These are phyloP conservation scores for Mastomys natalensis DNA, from an alignment of 2,113 vertebrate species.

Conservation along the genomic window DNA sequence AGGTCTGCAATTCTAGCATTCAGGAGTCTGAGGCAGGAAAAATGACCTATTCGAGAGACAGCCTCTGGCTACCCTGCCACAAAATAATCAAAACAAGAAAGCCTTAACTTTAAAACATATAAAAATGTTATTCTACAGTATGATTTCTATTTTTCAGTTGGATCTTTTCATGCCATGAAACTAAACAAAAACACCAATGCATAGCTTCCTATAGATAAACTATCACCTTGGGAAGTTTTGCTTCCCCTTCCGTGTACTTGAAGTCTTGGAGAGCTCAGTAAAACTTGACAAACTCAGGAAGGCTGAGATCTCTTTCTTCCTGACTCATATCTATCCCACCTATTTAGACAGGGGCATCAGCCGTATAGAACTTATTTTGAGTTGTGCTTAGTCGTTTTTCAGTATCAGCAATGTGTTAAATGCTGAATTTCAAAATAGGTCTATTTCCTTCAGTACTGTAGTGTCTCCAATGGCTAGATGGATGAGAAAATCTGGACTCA, in stretches of 20 bases:
- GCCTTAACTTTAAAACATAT: not conserved
- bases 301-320: not conserved
- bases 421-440: constrained; percentile 1
- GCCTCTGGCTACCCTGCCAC: not conserved
- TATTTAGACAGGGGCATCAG: not conserved
- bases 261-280: not conserved
- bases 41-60: not conserved
- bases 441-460: not conserved
- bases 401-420: constrained; percentile 21
- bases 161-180: constrained; percentile 33
- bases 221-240: not conserved
- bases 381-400: not conserved
- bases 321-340: not conserved
- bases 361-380: constrained; percentile 18
- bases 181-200: not conserved
- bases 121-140: not conserved
- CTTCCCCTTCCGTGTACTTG: constrained; percentile 38
- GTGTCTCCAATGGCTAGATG: not conserved
- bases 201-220: constrained; percentile 17
- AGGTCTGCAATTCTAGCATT: not conserved
- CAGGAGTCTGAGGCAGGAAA: not conserved
- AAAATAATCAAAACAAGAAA: not conserved
- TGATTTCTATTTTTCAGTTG: not conserved
- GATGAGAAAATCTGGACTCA: not conserved
- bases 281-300: constrained; percentile 6